Evolutionary conservation across 2,888 invertebrate species (phyloP), one percentile per base, ranked within the genome.

Genomic region (Acronicta alni): DNA sequence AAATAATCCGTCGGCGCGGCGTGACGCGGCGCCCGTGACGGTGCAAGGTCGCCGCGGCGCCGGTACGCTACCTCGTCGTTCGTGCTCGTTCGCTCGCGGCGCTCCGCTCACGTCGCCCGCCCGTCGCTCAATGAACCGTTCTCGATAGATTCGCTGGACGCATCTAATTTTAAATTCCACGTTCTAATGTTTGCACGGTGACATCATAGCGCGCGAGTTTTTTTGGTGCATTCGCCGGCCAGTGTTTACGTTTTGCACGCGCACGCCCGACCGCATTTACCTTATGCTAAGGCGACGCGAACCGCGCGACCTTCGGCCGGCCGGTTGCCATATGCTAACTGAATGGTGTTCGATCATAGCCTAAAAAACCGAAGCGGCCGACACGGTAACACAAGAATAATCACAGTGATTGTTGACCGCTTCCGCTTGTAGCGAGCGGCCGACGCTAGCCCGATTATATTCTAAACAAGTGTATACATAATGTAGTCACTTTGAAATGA

Each of bases 61-160:
- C 78, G 71, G 72, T 66, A 62, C 72, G 65, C 74, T 86, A 93
- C 93, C 93, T 92, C 79, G 82, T 92, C 89, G 90, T 90, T 89
- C 88, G 92, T 90, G 88, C 86, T 89, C 91, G 89, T 89, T 85
- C 84, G 89, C 86, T 75, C 72, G 91, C 93, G 92, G 91, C 91
- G 90, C 86, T 87, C 92, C 89, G 89, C 94, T 92, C 93, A 91
- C 91, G 79, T 88, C 85, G 93, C 92, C 83, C 89, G 90, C 88
- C 87, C 90, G 92, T 92, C 93, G 92, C 91, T 93, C 93, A 93
- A 93, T 93, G 94, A 89, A 91, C 88, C 89, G 84, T 81, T 79
- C 80, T 81, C 84, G 82, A 86, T 86, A 87, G 87, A 87, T 87
- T 87, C 89, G 86, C 88, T 82, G 84, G 85, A 84, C 89, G 87